Base-by-base conservation (phyloP, 2,888 invertebrate genomes). In the Furcula furcula region DNA sequence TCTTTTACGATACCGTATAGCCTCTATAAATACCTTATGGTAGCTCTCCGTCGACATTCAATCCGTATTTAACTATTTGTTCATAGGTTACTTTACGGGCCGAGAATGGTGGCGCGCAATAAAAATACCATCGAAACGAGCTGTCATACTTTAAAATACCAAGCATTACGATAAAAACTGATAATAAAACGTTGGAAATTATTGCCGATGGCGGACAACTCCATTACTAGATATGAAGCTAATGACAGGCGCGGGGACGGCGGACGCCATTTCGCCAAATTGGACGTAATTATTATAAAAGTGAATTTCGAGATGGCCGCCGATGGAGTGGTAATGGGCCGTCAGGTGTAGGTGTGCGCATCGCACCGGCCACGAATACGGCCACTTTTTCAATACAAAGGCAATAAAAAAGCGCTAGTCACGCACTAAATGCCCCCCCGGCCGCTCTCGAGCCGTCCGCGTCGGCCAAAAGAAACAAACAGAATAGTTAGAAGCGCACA, bases 351-450 rank as follows among this genome's bases (percentile, higher is more conserved):
- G 58, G 45, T 40, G 49, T 33, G 36, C 34, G 29, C 39, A 27
- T 27, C 48, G 55, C 53, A 20, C 31, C 40, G 39, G 29, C 25
- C 46, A 51, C 40, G 25, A 29, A 44, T 38, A 41, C 36, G 58
- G 56, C 56, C 68, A 71, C 73, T 85, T 86, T 86, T 87, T 87
- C 72, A 76, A 78, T 79, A 78, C 76, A 77, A 80, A 82, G 78
- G 85, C 72, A 84, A 86, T 87, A 85, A 77, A 84, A 86, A 79
- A 71, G 55, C 50, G 65, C 86, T 46, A 77, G 86, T 88, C 88
- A 87, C 73, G 75, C 84, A 77, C 85, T 86, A 85, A 86, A 86
- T 74, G 82, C 75, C 76, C 71, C 66, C 66, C 64, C 64, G 60
- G 59, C 52, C 65, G 56, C 63, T 67, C 65, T 60, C 70, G 65